A percentile compares a stretch with the other conserved stretches of the same genome.
Conservation (phyloP, 2,888 invertebrate genomes). For the Baccha elongata region DNA sequence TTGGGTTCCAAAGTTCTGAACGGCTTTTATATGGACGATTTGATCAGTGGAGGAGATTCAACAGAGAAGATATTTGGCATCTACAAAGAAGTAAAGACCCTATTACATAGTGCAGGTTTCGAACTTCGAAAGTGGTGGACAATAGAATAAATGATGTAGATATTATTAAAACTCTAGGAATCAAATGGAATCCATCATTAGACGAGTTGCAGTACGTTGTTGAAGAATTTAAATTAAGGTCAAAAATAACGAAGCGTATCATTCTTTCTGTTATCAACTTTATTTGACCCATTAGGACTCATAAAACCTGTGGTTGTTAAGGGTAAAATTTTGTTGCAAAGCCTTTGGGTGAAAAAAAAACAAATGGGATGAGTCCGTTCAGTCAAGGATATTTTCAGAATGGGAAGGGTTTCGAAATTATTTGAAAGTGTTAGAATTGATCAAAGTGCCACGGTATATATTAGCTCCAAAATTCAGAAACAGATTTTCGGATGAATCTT, state of each 20-base stretch:
- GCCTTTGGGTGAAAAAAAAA: not conserved
- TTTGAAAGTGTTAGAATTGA: not conserved
- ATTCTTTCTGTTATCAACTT: not conserved
- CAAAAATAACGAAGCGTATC: not conserved
- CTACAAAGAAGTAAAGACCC: not conserved
- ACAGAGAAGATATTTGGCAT: not conserved
- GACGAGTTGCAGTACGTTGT: constrained; percentile 28
- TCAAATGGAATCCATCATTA: constrained; percentile 30
- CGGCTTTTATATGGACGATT: constrained; percentile 53
- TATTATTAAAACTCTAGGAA: constrained; percentile 50
- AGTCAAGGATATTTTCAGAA: not conserved
- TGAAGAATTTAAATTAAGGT: not conserved
- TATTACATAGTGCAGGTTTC: not conserved
- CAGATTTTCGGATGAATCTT: constrained; percentile 56
- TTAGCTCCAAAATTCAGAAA: not conserved
- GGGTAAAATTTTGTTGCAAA: not conserved
- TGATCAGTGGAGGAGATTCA: constrained; percentile 32
- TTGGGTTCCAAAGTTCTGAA: constrained; percentile 40
- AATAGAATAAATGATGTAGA: constrained; percentile 25
- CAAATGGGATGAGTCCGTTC: not conserved
- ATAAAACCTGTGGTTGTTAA: not conserved
- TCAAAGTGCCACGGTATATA: not conserved
- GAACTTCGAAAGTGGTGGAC: constrained; percentile 36
- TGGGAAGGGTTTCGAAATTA: not conserved
- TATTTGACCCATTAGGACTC: constrained; percentile 4